Conservation (phyloP, 2,113 vertebrate genomes). For the Brachyhypopomus occidentalis region DNA sequence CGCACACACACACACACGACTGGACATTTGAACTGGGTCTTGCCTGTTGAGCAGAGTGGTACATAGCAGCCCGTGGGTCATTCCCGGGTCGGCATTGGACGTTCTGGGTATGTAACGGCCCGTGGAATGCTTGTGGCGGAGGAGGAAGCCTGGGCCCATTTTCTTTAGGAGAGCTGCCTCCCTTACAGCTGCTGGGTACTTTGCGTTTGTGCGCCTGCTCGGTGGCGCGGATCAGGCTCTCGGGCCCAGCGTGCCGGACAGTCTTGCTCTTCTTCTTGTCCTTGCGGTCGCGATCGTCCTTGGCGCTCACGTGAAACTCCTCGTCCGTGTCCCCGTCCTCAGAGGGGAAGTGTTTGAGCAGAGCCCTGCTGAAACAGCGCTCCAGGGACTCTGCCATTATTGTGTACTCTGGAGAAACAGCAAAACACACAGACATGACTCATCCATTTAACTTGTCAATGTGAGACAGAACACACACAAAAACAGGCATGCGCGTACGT, state of each 20-base stretch:
- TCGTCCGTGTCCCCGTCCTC: conserved; percentile 98
- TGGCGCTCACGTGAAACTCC: conserved; percentile 83
- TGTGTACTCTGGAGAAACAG: conserved; percentile 84
- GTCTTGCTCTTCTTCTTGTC: conserved; percentile 83
- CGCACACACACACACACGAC: neutral
- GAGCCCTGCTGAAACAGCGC: conserved; percentile 90
- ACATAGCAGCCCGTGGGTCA: conserved; percentile 57
- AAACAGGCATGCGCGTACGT: conserved; percentile 29
- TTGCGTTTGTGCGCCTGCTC: conserved; percentile 76
- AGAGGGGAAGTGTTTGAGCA: conserved; percentile 93
- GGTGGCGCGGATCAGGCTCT: conserved; percentile 77
- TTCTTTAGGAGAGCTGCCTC: conserved; percentile 63
- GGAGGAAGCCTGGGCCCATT: conserved; percentile 52
- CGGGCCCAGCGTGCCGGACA: conserved; percentile 72
- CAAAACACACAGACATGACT: conserved; percentile 36
- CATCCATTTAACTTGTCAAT: conserved; percentile 4
- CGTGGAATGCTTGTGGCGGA: conserved; percentile 60
- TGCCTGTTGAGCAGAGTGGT: conserved; percentile 73
- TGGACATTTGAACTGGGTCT: conserved; percentile 17
- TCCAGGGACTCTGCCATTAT: conserved; percentile 96
- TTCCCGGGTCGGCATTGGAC: conserved; percentile 64
- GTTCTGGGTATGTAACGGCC: conserved; percentile 65
- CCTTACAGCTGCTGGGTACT: conserved; percentile 70
- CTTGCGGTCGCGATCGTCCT: conserved; percentile 84
- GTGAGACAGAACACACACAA: conserved; percentile 7